These are phyloP conservation scores for Crambe crambe DNA, from an alignment of 37 sponge, comb jelly and placozoan genomes.

Conservation along the genomic window DNA sequence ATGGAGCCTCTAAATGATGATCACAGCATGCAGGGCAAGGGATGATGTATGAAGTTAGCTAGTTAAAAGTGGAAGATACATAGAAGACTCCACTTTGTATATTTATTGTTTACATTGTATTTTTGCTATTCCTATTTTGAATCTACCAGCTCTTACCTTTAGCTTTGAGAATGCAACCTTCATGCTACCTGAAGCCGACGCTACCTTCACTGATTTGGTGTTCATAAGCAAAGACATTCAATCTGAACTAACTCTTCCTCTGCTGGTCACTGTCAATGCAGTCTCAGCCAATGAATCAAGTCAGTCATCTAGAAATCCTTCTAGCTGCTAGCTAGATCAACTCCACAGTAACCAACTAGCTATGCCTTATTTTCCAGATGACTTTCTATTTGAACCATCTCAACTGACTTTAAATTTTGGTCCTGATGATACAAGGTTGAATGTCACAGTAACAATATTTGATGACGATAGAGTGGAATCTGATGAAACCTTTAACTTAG, in stretches of 20 bases:
- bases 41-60: too few relatives aligned
- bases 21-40: too few relatives aligned
- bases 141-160: background rate
- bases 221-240: background rate
- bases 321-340: too few relatives aligned
- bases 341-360: too few relatives aligned
- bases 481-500: background rate
- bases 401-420: background rate
- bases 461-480: constrained; percentile 5
- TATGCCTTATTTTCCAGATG: too few relatives aligned
- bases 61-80: too few relatives aligned
- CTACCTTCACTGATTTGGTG: background rate
- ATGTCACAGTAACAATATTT: background rate
- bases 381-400: background rate
- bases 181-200: constrained; percentile 4
- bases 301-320: too few relatives aligned
- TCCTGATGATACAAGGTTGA: background rate
- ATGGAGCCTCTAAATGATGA: too few relatives aligned
- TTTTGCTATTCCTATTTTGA: too few relatives aligned
- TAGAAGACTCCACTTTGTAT: too few relatives aligned
- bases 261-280: background rate
- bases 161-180: constrained; percentile 1
- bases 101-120: too few relatives aligned
- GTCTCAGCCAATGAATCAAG: background rate
- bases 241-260: constrained; percentile 4